A percentile compares a stretch with the other conserved stretches of the same genome.
Evolutionary conservation across 2,888 invertebrate genomes (phyloP).

Genomic region (Odontocolon sp.): DNA sequence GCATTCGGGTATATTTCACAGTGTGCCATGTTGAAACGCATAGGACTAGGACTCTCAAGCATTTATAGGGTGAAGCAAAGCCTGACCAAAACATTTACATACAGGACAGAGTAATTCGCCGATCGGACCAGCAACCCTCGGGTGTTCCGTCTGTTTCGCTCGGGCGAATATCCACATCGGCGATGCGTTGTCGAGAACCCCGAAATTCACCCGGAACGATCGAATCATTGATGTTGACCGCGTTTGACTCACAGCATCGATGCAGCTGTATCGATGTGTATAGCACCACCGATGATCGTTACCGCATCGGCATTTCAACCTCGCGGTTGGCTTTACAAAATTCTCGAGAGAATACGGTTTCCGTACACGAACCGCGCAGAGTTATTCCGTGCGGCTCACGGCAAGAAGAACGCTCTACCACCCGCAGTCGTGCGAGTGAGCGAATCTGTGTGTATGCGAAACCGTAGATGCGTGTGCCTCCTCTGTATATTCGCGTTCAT

Average conservation of each 20-base stretch:
- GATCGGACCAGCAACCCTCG: constrained; percentile 3
- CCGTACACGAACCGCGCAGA: constrained; percentile 4
- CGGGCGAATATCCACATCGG: constrained; percentile 23
- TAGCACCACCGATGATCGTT: background rate
- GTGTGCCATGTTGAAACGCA: too few species aligned
- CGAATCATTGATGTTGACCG: constrained; percentile 31
- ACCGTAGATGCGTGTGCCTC: background rate
- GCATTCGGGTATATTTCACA: too few species aligned
- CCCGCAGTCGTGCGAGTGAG: background rate
- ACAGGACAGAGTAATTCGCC: background rate
- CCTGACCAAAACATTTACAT: constrained; percentile 31
- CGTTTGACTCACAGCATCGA: background rate
- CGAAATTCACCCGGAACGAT: constrained; percentile 23
- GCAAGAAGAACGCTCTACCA: constrained; percentile 21
- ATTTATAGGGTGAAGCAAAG: constrained; percentile 9
- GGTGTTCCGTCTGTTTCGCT: constrained; percentile 14
- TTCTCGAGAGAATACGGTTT: constrained; percentile 27
- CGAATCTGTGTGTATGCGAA: background rate
- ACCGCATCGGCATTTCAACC: background rate
- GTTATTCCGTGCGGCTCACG: constrained; percentile 31
- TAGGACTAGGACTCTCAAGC: too few species aligned
- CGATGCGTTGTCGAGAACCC: constrained; percentile 22
- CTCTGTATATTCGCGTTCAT: background rate
- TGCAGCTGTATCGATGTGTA: too few species aligned
- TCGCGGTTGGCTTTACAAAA: constrained; percentile 15